A percentile compares a stretch with the other conserved stretches of the same genome.
These are phyloP conservation scores for Gavia stellata DNA, from an alignment of 2,113 vertebrate genomes.

Conservation along the genomic window DNA sequence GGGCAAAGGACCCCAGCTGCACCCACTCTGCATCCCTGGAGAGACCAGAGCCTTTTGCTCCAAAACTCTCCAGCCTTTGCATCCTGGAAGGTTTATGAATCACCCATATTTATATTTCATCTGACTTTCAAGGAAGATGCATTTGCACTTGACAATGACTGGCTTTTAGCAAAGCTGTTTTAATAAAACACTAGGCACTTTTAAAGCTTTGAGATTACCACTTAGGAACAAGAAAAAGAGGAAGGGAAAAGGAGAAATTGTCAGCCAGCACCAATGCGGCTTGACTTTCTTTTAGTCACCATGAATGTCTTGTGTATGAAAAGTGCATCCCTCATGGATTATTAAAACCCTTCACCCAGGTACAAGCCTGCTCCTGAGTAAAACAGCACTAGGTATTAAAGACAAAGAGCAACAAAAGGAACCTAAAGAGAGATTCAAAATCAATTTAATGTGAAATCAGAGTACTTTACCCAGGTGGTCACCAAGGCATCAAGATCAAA, in stretches of 20 bases:
- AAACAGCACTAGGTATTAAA: not conserved
- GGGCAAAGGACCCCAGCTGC: not conserved
- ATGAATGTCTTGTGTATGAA: not conserved
- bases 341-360: not conserved
- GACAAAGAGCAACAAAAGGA: not conserved
- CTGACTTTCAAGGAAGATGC: not conserved
- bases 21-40: not conserved
- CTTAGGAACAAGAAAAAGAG: not conserved
- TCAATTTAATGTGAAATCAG: not conserved
- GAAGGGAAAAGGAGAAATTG: not conserved
- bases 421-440: not conserved
- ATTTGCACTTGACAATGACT: not conserved
- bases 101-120: not conserved
- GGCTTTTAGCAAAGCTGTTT: not conserved
- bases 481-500: not conserved
- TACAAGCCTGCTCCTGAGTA: not conserved
- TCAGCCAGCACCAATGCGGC: not conserved
- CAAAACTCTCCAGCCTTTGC: not conserved
- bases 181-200: not conserved
- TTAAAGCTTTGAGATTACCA: not conserved
- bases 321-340: not conserved
- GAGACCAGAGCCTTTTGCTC: not conserved
- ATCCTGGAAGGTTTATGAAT: not conserved
- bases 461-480: not conserved
- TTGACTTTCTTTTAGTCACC: not conserved